Evolutionary conservation across 1,140 invertebrate genomes (phyloP).

Genomic region (Drosophila equinoxialis): DNA sequence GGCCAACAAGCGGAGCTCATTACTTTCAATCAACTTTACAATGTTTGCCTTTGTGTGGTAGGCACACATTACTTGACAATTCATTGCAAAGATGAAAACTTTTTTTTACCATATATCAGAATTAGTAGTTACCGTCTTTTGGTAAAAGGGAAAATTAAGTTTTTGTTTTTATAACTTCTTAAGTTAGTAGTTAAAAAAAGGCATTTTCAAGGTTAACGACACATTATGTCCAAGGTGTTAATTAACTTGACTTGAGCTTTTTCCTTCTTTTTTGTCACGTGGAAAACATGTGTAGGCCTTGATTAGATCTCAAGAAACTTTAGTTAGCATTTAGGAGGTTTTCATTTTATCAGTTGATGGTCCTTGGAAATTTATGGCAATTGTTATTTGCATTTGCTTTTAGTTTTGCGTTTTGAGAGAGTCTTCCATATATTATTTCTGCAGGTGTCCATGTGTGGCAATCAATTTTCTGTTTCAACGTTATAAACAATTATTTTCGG

Average conservation of each 20-base stretch:
- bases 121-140: not conserved
- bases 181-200: not conserved
- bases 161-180: not conserved
- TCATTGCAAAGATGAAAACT: not conserved
- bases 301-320: not conserved
- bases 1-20: constrained; percentile 51
- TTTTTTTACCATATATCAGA: not conserved
- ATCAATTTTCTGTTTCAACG: constrained; percentile 23
- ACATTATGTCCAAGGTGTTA: constrained; percentile 1
- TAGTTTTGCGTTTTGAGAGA: constrained; percentile 14
- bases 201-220: constrained; percentile 5
- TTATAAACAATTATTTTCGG: constrained; percentile 17
- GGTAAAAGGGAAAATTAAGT: not conserved
- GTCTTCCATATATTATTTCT: constrained; percentile 24
- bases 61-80: constrained; percentile 7
- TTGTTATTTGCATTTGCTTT: constrained; percentile 24
- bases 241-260: not conserved
- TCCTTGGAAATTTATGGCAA: constrained; percentile 14
- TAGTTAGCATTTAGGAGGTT: not conserved
- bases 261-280: not conserved
- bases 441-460: constrained; percentile 45
- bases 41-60: constrained; percentile 46
- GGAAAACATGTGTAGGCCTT: not conserved
- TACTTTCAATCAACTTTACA: constrained; percentile 60
- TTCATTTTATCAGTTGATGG: not conserved